Evolutionary conservation across 2,113 vertebrate species (phyloP), one percentile per base, ranked within the genome.

Genomic region (Emydocephalus ijimae): DNA sequence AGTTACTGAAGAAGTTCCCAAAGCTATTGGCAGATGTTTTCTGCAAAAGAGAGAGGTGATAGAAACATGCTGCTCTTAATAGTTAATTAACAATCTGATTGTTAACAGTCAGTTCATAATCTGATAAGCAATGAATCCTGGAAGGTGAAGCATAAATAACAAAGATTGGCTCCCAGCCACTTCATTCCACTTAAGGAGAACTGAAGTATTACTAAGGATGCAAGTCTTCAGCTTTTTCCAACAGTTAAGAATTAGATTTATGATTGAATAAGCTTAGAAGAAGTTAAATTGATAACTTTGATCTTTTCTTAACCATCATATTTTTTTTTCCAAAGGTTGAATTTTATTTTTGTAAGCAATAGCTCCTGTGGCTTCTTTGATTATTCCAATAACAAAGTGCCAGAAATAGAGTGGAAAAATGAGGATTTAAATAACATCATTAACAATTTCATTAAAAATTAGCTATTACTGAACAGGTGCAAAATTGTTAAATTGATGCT

Each of bases 401-500:
- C 26, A 87, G 81, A 88, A 89, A 23, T 93, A 94, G 12, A 91
- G 1, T 61, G 23, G 43, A 64, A 81, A 93, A 94, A 48, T 20
- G 89, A n/a, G 0, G 91, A 15, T 93, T 94, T 85, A 91, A 94
- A 96, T 93, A 26, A 94, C 95, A 93, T 92, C 89, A 94, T 95
- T 94, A 92, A 93, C 94, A 89, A 92, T 52, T 92, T 92, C 54
- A 94, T 92, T 94, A 93, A 89, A 61, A 95, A 56, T 91, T 94
- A 26, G 15, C 34, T 94, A 21, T 52, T 92, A 85, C 88, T 93
- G 85, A 94, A 56, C 92, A 74, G 43, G 87, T 93, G 50, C 56
- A 93, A 96, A 95, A 94, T 93, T 96, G 88, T 90, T 92, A 92
- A 92, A 95, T 91, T 95, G 69, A 96, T 92, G 89, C 92, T 96